Evolutionary conservation across 2,797 vertebrate genomes (phyloP).

Genomic region (Cryptoprocta ferox): DNA sequence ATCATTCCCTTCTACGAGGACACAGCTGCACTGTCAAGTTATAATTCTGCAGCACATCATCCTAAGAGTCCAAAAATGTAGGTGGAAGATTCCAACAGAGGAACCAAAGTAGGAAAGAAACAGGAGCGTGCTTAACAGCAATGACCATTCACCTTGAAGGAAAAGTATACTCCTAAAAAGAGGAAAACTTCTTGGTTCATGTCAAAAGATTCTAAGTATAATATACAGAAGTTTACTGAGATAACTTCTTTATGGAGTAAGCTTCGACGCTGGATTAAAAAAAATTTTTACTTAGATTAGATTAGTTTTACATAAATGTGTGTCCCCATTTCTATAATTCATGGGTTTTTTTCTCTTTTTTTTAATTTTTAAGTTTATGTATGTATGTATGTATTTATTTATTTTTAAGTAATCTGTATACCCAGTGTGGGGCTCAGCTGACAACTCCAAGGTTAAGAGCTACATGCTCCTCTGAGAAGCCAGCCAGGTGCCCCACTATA

Average conservation of each 20-base stretch:
- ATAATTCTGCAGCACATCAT: neutral
- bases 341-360: neutral
- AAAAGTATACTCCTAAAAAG: neutral
- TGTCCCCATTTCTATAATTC: neutral
- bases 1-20: neutral
- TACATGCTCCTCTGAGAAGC: neutral
- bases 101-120: neutral
- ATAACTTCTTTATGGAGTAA: neutral
- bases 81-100: neutral
- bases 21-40: neutral
- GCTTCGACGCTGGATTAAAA: neutral
- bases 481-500: neutral
- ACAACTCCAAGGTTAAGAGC: neutral
- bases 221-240: neutral
- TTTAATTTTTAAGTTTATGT: neutral
- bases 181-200: neutral
- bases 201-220: constrained; percentile 11
- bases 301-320: neutral
- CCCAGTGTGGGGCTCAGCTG: neutral
- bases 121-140: neutral
- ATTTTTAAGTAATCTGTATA: neutral
- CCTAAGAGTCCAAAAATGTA: neutral
- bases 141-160: neutral
- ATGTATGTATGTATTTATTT: no score
- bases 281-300: constrained; percentile 28